Conservation (phyloP, 2,797 vertebrate genomes). For the Pempheris klunzingeri region DNA sequence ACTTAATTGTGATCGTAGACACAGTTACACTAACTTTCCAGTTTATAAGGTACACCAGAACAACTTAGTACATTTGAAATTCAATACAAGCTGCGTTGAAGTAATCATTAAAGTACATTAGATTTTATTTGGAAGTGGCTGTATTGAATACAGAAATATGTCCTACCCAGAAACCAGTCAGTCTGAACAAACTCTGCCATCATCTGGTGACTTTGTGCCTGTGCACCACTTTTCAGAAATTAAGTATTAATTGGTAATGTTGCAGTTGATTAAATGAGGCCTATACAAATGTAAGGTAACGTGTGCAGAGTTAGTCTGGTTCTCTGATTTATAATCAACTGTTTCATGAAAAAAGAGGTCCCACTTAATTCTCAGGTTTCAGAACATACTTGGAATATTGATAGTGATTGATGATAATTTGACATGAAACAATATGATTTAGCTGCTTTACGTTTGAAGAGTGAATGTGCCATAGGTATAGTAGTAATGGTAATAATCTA, state of each 20-base stretch:
- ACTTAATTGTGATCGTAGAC: background rate
- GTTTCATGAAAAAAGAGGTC: background rate
- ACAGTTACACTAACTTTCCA: background rate
- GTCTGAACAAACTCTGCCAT: slow-evolving; percentile 40
- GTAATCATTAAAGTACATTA: background rate
- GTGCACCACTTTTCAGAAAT: slow-evolving; percentile 14
- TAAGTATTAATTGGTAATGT: no score
- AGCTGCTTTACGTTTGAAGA: background rate
- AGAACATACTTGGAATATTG: background rate
- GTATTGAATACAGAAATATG: background rate
- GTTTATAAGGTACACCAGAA: background rate
- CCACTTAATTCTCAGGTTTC: background rate
- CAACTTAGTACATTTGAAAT: background rate
- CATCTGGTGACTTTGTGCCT: slow-evolving; percentile 30
- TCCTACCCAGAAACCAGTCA: background rate
- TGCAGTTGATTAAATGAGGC: background rate
- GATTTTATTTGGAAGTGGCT: background rate
- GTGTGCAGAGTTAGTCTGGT: background rate
- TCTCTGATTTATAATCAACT: background rate
- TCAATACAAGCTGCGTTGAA: no score
- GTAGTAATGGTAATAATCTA: background rate
- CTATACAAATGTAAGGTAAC: no score
- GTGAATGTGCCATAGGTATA: background rate
- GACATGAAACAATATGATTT: background rate
- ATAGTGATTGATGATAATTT: background rate